Percentiles rank a stretch among this genome's conserved stretches.
These are phyloP conservation scores for Heliothis subflexa DNA, from an alignment of 1,140 invertebrate species.

Conservation along the genomic window DNA sequence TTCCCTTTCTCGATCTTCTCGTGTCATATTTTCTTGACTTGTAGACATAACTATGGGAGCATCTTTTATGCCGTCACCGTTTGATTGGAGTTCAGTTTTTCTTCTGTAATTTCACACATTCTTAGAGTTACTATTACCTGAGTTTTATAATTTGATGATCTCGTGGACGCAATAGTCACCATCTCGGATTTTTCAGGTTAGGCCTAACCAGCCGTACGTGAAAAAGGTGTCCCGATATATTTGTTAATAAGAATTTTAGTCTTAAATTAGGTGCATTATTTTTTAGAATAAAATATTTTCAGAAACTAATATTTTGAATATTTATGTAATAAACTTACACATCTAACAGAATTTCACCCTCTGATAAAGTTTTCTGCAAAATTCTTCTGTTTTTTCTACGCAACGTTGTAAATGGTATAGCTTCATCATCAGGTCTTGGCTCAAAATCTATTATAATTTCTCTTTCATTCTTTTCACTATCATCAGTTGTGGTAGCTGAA, in stretches of 20 bases:
- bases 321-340: slow-evolving; percentile 72
- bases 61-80: slow-evolving; percentile 80
- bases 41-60: slow-evolving; percentile 85
- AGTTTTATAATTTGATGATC: too few relatives aligned
- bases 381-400: slow-evolving; percentile 87
- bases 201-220: too few relatives aligned
- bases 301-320: neutral
- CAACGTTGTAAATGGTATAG: slow-evolving; percentile 84
- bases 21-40: slow-evolving; percentile 87
- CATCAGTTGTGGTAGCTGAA: slow-evolving; percentile 83
- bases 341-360: slow-evolving; percentile 92
- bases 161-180: too few relatives aligned
- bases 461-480: slow-evolving; percentile 89
- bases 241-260: neutral
- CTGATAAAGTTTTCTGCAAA: slow-evolving; percentile 92
- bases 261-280: neutral
- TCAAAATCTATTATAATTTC: slow-evolving; percentile 96
- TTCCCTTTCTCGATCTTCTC: slow-evolving; percentile 77
- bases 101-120: slow-evolving; percentile 63
- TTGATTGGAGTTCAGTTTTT: slow-evolving; percentile 79
- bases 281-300: neutral
- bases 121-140: neutral
- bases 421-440: slow-evolving; percentile 89
- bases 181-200: too few relatives aligned
- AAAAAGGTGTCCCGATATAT: too few relatives aligned